A percentile compares a stretch with the other conserved stretches of the same genome.
Conservation (phyloP, 1,140 invertebrate genomes). For the Stenopsyche tienmushanensis region DNA sequence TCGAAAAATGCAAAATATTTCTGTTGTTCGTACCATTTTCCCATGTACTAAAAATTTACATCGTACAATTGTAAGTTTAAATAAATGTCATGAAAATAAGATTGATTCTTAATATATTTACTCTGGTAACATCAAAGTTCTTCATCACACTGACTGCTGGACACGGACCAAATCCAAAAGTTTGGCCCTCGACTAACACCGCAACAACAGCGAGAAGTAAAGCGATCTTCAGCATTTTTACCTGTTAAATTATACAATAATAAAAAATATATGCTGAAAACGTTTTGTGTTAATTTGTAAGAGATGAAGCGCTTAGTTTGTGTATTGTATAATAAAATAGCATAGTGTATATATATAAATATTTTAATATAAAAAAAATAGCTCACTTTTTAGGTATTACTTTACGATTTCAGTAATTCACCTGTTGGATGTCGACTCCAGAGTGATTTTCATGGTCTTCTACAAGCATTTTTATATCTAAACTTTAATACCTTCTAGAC, state of each 20-base stretch:
- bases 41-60: conserved; percentile 78
- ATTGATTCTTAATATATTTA: conserved; percentile 2
- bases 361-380: too few relatives aligned
- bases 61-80: too few relatives aligned
- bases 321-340: too few relatives aligned
- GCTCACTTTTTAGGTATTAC: too few relatives aligned
- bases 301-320: too few relatives aligned
- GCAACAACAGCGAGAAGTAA: not conserved
- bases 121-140: conserved; percentile 60
- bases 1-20: conserved; percentile 76
- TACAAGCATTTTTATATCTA: too few relatives aligned
- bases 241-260: not conserved
- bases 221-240: conserved; percentile 7
- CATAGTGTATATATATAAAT: too few relatives aligned
- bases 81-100: conserved; percentile 36
- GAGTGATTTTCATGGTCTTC: too few relatives aligned
- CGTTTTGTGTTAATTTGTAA: too few relatives aligned
- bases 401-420: too few relatives aligned
- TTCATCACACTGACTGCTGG: conserved; percentile 62
- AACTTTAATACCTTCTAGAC: too few relatives aligned
- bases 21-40: conserved; percentile 77
- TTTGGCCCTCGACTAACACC: conserved; percentile 52
- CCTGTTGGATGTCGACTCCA: too few relatives aligned
- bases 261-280: not conserved
- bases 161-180: conserved; percentile 65